These are phyloP conservation scores for Drosophila eohydei DNA, from an alignment of 2,888 invertebrate species.

Conservation along the genomic window DNA sequence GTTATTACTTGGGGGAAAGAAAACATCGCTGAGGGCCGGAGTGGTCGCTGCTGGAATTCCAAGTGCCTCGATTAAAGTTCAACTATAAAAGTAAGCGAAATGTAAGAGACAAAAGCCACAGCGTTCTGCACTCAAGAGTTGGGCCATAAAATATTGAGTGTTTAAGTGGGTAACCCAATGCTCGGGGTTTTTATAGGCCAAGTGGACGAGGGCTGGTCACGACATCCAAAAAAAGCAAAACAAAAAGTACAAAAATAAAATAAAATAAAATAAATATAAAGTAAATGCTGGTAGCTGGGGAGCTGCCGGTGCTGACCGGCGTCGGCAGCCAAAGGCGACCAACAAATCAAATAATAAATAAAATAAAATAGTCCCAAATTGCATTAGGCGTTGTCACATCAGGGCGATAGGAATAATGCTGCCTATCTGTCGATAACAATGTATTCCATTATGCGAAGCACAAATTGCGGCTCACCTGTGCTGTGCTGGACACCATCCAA, in stretches of 20 bases:
- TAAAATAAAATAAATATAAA: slow-evolving; percentile 34
- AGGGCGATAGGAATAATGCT: slow-evolving; percentile 54
- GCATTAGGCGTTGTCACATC: slow-evolving; percentile 54
- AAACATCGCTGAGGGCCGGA: neutral
- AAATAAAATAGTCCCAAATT: slow-evolving; percentile 70
- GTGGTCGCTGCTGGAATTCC: slow-evolving; percentile 19
- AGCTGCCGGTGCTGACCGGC: slow-evolving; percentile 5
- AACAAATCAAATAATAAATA: slow-evolving; percentile 73
- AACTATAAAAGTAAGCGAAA: slow-evolving; percentile 55
- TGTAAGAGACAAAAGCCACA: slow-evolving; percentile 66
- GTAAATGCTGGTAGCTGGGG: slow-evolving; percentile 32
- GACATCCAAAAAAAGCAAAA: slow-evolving; percentile 40
- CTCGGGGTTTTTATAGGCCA: slow-evolving; percentile 51
- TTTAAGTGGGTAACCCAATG: slow-evolving; percentile 62
- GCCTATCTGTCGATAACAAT: slow-evolving; percentile 68
- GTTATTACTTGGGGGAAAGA: neutral
- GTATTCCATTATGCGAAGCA: slow-evolving; percentile 55
- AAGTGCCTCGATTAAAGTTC: slow-evolving; percentile 50
- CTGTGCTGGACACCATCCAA: slow-evolving; percentile 62
- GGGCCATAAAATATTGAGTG: slow-evolving; percentile 68
- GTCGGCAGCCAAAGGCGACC: slow-evolving; percentile 28
- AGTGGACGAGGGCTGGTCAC: slow-evolving; percentile 58
- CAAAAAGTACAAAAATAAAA: slow-evolving; percentile 1
- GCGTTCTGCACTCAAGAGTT: slow-evolving; percentile 66
- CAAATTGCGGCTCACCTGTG: slow-evolving; percentile 71